A percentile compares a stretch with the other conserved stretches of the same genome.
These are phyloP conservation scores for Mylabris sibirica DNA, from an alignment of 2,888 invertebrate species.

Conservation along the genomic window DNA sequence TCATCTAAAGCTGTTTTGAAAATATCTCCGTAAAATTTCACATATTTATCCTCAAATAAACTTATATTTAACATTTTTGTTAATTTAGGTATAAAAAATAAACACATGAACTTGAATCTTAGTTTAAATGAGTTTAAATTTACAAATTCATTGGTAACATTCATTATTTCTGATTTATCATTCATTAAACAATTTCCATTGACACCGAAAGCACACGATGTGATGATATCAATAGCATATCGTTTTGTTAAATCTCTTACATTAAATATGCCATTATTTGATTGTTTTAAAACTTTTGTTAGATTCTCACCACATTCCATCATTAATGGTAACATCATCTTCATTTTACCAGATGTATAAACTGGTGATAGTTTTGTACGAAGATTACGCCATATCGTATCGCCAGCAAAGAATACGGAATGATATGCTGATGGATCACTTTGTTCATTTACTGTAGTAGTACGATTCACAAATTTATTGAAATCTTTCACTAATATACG, in stretches of 20 bases:
- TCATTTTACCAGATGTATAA: constrained; percentile 65
- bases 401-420: constrained; percentile 58
- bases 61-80: constrained; percentile 43
- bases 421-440: constrained; percentile 59
- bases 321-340: constrained; percentile 62
- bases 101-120: constrained; percentile 38
- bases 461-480: constrained; percentile 60
- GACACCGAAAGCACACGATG: constrained; percentile 58
- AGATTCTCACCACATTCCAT: constrained; percentile 55
- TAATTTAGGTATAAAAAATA: constrained; percentile 41
- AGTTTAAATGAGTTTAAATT: constrained; percentile 42
- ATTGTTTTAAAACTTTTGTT: constrained; percentile 31
- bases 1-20: constrained; percentile 19
- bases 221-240: constrained; percentile 54
- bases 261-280: constrained; percentile 21
- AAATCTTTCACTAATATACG: constrained; percentile 62
- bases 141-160: constrained; percentile 50
- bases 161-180: constrained; percentile 50
- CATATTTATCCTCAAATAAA: constrained; percentile 45
- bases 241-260: constrained; percentile 23
- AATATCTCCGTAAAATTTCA: constrained; percentile 44
- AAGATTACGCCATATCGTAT: constrained; percentile 64
- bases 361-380: constrained; percentile 64
- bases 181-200: constrained; percentile 52
- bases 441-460: constrained; percentile 57